Conservation (phyloP, 2,888 invertebrate genomes). For the Rhagonycha fulva region DNA sequence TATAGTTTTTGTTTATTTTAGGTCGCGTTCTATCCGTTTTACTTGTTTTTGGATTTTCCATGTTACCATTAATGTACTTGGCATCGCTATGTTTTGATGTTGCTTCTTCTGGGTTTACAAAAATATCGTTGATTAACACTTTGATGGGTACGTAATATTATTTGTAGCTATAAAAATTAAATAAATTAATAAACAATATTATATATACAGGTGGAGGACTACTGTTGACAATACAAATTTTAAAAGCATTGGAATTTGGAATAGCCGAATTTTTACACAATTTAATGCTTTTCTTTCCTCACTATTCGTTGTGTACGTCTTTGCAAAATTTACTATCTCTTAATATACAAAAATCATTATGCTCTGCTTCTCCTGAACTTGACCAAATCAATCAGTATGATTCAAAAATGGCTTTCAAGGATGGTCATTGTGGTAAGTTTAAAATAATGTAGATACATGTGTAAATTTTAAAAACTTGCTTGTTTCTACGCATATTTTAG, state of each 20-base stretch:
- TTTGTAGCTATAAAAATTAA: background rate
- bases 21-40: slow-evolving; percentile 67
- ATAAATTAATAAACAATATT: background rate
- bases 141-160: slow-evolving; percentile 64
- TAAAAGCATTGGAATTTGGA: background rate
- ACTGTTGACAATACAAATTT: slow-evolving; percentile 69
- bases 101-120: slow-evolving; percentile 76
- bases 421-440: background rate
- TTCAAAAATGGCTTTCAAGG: background rate
- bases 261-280: slow-evolving; percentile 65
- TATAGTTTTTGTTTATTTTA: slow-evolving; percentile 46
- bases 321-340: slow-evolving; percentile 47
- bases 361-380: too few relatives aligned
- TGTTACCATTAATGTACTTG: slow-evolving; percentile 74
- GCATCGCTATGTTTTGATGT: slow-evolving; percentile 69
- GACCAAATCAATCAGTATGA: background rate
- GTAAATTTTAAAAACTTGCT: background rate
- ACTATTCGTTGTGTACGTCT: slow-evolving; percentile 63
- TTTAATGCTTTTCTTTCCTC: slow-evolving; percentile 73
- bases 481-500: background rate
- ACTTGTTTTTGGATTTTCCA: slow-evolving; percentile 70
- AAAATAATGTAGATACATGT: background rate
- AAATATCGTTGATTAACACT: slow-evolving; percentile 72
- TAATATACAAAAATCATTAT: slow-evolving; percentile 6
- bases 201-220: slow-evolving; percentile 57